Conservation (phyloP, 2,888 invertebrate genomes). For the Cantharis nigra region DNA sequence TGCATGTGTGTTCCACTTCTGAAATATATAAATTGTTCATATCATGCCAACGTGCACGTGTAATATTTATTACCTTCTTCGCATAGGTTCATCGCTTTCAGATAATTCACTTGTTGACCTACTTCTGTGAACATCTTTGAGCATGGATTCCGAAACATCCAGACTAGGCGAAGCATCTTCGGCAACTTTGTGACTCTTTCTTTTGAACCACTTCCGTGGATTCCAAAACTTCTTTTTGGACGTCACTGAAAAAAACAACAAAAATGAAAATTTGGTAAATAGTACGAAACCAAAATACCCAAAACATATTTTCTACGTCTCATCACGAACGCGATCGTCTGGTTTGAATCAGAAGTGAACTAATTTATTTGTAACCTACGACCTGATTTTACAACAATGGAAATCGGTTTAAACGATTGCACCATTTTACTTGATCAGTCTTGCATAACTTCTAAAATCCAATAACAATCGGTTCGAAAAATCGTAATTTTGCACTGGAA, state of each 20-base stretch:
- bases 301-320: not conserved
- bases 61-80: conserved; percentile 60
- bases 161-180: conserved; percentile 55
- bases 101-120: conserved; percentile 69
- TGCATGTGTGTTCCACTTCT: conserved; percentile 55
- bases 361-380: conserved; percentile 14
- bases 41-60: not conserved
- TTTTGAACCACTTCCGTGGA: conserved; percentile 57
- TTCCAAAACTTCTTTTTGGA: conserved; percentile 69
- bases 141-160: conserved; percentile 56
- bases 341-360: not conserved
- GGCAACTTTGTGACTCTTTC: conserved; percentile 53
- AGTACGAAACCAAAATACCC: not conserved
- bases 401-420: conserved; percentile 17
- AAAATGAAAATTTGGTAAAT: not conserved
- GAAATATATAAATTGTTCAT: conserved; percentile 16
- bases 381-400: conserved; percentile 20
- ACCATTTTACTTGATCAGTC: conserved; percentile 21
- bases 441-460: conserved; percentile 15
- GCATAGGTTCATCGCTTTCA: conserved; percentile 62
- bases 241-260: conserved; percentile 48
- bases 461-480: not conserved
- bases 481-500: not conserved
- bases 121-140: conserved; percentile 49
- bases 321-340: not conserved